These are phyloP conservation scores for Meteorus colon DNA, from an alignment of 2,888 invertebrate species.

Conservation along the genomic window DNA sequence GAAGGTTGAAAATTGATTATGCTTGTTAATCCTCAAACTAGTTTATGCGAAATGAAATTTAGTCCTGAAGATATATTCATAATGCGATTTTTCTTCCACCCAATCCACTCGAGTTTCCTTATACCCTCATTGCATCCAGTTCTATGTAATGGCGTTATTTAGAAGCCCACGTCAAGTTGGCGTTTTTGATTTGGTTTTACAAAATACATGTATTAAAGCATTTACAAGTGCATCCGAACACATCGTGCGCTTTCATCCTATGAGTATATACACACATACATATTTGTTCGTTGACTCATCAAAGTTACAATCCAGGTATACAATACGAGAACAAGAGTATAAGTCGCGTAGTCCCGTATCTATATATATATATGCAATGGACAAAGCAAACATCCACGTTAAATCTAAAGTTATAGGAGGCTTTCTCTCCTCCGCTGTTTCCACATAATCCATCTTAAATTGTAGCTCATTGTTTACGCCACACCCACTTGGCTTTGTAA, in stretches of 20 bases:
- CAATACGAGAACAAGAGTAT: neutral
- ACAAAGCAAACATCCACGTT: conserved; percentile 23
- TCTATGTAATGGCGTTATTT: no score
- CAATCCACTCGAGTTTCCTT: no score
- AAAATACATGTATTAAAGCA: no score
- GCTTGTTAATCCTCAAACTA: no score
- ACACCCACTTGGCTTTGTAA: neutral
- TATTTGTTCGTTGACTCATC: neutral
- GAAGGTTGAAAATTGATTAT: no score
- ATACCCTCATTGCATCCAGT: no score
- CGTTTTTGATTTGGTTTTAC: no score
- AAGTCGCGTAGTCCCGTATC: neutral
- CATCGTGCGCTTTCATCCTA: neutral
- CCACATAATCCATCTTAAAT: conserved; percentile 29
- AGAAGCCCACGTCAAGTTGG: no score
- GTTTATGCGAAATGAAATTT: no score
- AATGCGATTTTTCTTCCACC: no score
- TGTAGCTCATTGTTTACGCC: neutral
- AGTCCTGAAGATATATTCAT: no score
- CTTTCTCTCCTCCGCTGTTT: neutral
- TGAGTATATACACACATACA: no score
- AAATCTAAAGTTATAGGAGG: conserved; percentile 16
- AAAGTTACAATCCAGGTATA: conserved; percentile 11
- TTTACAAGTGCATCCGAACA: neutral
- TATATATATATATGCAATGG: neutral